Conservation (phyloP, 2,888 invertebrate species). For the Neoscelio sp. region DNA sequence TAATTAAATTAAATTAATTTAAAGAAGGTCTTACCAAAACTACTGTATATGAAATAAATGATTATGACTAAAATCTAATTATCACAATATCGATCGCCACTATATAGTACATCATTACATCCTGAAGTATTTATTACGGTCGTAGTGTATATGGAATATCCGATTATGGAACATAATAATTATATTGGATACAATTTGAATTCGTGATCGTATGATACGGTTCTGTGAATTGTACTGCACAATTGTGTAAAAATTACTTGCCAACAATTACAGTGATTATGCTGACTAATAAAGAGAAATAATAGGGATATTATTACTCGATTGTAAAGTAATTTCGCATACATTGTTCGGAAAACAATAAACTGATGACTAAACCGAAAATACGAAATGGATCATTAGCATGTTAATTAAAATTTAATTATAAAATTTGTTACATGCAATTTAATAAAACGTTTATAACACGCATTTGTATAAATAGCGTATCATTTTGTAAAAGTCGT, state of each 20-base stretch:
- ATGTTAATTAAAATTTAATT: too few relatives aligned
- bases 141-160: conserved; percentile 31
- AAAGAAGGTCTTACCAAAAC: too few relatives aligned
- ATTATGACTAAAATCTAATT: conserved; percentile 46
- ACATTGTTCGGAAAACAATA: too few relatives aligned
- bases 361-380: too few relatives aligned
- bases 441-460: neutral
- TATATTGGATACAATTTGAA: conserved; percentile 29
- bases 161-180: conserved; percentile 54
- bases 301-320: neutral
- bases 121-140: conserved; percentile 43
- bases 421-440: too few relatives aligned
- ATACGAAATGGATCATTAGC: too few relatives aligned
- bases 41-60: conserved; percentile 20
- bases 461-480: too few relatives aligned
- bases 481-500: too few relatives aligned
- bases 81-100: conserved; percentile 35
- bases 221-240: conserved; percentile 11
- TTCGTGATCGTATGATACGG: conserved; percentile 24
- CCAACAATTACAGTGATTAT: conserved; percentile 13
- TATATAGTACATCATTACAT: conserved; percentile 30
- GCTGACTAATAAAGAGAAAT: conserved; percentile 20
- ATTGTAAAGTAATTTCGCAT: neutral
- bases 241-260: conserved; percentile 13
- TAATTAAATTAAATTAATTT: too few relatives aligned